phyloP scores from a whole-genome alignment of 92 coral and sea anemone species.

The Galaxea fascicularis region DNA sequence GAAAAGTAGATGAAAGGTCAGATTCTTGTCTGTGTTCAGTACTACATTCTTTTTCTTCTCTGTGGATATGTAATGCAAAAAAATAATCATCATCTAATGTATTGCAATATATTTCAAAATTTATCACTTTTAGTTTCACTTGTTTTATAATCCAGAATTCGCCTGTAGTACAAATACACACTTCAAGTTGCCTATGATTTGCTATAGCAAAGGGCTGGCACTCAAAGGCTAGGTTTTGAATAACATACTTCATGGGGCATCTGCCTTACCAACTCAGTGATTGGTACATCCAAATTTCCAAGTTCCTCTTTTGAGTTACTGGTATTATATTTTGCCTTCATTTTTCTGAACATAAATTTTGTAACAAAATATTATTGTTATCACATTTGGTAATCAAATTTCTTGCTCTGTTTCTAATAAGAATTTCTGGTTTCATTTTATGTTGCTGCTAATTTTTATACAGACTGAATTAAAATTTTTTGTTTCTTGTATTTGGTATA shows the following conservation, averaged over 20 bases:
- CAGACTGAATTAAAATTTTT: no score
- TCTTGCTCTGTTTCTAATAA: no score
- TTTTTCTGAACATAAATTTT: no score
- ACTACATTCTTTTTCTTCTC: neutral
- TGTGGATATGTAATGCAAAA: neutral
- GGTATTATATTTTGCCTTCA: no score
- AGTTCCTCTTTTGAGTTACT: neutral
- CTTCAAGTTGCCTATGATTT: neutral
- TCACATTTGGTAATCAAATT: no score
- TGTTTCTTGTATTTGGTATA: no score
- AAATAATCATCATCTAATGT: neutral
- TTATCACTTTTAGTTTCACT: neutral
- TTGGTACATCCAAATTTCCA: neutral
- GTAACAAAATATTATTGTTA: no score
- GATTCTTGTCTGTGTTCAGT: neutral
- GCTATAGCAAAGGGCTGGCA: neutral
- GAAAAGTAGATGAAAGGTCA: constrained; percentile 11
- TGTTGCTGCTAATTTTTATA: no score
- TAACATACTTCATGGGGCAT: neutral
- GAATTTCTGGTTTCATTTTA: no score
- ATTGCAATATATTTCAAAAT: neutral
- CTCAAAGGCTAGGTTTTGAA: neutral
- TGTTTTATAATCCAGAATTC: no score
- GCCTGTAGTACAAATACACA: neutral
- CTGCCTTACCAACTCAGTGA: neutral